Evolutionary conservation across 2,888 invertebrate genomes (phyloP).

Genomic region (Heliconius ismenius): DNA sequence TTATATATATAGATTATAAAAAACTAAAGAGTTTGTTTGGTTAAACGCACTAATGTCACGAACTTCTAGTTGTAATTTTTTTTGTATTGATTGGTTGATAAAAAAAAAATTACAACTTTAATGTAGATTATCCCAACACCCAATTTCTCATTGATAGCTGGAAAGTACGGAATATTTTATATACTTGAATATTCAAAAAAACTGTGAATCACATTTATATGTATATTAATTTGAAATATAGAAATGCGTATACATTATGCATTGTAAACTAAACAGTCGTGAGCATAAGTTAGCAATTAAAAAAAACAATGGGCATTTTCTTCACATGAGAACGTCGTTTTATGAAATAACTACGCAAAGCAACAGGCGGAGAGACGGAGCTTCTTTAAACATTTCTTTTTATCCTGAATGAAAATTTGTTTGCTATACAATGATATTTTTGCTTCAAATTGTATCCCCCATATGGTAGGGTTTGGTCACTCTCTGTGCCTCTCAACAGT

Average conservation of each 20-base stretch:
- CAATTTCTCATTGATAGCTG: not conserved
- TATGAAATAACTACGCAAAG: not conserved
- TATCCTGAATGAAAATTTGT: too few species aligned
- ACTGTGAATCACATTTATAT: not conserved
- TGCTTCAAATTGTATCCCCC: too few species aligned
- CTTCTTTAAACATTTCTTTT: not conserved
- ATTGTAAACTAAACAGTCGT: not conserved
- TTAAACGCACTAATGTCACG: too few species aligned
- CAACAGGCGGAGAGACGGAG: not conserved
- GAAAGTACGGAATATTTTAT: not conserved
- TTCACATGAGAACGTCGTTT: slow-evolving; percentile 18
- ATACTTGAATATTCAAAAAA: not conserved
- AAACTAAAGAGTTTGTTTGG: too few species aligned
- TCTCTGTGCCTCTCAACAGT: too few species aligned
- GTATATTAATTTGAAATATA: not conserved
- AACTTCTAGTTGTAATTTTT: too few species aligned
- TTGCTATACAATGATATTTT: too few species aligned
- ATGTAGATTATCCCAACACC: too few species aligned
- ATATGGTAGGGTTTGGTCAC: too few species aligned
- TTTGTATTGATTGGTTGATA: too few species aligned
- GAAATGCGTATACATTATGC: not conserved
- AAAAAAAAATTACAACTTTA: too few species aligned
- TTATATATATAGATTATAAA: too few species aligned
- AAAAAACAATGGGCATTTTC: slow-evolving; percentile 18
- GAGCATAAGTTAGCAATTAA: slow-evolving; percentile 20